Conservation (phyloP, 2,888 invertebrate genomes). For the Ariolimax columbianus region DNA sequence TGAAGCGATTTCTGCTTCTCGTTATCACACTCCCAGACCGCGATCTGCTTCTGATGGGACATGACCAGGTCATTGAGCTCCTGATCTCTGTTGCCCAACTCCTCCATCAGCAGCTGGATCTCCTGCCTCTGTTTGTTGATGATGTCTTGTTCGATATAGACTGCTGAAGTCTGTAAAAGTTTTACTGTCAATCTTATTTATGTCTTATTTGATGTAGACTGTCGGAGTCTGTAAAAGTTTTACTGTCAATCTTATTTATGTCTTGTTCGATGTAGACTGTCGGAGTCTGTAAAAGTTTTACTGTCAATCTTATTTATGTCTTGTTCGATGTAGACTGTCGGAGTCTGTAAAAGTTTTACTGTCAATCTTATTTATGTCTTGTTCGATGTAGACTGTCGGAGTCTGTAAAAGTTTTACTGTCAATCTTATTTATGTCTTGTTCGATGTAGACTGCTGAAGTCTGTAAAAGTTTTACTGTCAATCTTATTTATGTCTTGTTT, state of each 20-base stretch:
- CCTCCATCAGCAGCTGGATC: slow-evolving; percentile 72
- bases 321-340: slow-evolving; percentile 67
- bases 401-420: slow-evolving; percentile 55
- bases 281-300: slow-evolving; percentile 55
- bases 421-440: slow-evolving; percentile 70
- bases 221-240: slow-evolving; percentile 58
- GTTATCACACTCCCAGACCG: slow-evolving; percentile 76
- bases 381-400: slow-evolving; percentile 66
- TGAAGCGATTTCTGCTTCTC: slow-evolving; percentile 65
- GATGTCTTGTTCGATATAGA: slow-evolving; percentile 69
- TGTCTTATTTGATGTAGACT: slow-evolving; percentile 69
- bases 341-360: slow-evolving; percentile 53
- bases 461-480: too few relatives aligned
- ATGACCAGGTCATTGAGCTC: slow-evolving; percentile 76
- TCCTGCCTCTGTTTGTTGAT: slow-evolving; percentile 74
- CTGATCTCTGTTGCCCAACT: slow-evolving; percentile 73
- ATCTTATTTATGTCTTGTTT: too few relatives aligned
- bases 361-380: slow-evolving; percentile 71
- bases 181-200: too few relatives aligned
- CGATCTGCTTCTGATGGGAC: slow-evolving; percentile 74
- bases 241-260: slow-evolving; percentile 64
- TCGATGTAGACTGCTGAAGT: slow-evolving; percentile 67
- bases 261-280: slow-evolving; percentile 68
- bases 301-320: slow-evolving; percentile 68
- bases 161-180: slow-evolving; percentile 60